A percentile compares a stretch with the other conserved stretches of the same genome.
Evolutionary conservation across 2,888 invertebrate species (phyloP).

Genomic region (Athalia rosae): DNA sequence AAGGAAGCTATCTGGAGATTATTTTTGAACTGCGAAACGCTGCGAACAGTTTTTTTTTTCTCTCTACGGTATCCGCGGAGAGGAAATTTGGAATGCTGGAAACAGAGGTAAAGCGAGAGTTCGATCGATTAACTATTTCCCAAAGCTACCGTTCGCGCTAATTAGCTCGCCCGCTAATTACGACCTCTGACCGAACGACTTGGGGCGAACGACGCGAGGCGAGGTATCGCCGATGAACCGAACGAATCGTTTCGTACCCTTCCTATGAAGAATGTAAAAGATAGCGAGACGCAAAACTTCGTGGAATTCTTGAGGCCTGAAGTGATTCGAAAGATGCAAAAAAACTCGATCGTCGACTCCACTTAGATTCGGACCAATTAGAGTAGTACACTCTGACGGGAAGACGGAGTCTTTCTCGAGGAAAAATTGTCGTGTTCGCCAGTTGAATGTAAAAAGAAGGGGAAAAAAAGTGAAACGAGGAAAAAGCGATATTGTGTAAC

Average conservation of each 20-base stretch:
- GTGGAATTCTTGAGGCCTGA: neutral
- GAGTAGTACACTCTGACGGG: no score
- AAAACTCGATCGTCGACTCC: no score
- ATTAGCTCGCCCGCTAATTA: conserved; percentile 37
- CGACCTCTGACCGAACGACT: conserved; percentile 10
- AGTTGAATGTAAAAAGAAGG: no score
- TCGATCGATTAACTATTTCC: conserved; percentile 23
- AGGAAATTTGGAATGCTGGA: neutral
- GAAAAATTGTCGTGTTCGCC: no score
- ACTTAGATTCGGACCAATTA: no score
- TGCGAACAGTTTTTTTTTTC: neutral
- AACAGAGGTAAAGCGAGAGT: neutral
- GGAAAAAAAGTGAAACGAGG: no score
- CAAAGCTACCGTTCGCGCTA: neutral
- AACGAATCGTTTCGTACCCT: conserved; percentile 23
- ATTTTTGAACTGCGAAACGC: no score
- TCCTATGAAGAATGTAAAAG: neutral
- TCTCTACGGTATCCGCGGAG: neutral
- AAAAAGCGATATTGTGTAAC: no score
- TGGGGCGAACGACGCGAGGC: conserved; percentile 7
- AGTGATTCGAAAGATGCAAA: no score
- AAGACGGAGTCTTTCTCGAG: no score
- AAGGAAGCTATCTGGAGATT: no score
- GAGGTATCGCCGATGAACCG: conserved; percentile 24
- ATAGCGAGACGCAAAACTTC: neutral